Evolutionary conservation across 2,797 vertebrate genomes (phyloP), one percentile per base, ranked within the genome.

Genomic region (Tiaroga cobitis): DNA sequence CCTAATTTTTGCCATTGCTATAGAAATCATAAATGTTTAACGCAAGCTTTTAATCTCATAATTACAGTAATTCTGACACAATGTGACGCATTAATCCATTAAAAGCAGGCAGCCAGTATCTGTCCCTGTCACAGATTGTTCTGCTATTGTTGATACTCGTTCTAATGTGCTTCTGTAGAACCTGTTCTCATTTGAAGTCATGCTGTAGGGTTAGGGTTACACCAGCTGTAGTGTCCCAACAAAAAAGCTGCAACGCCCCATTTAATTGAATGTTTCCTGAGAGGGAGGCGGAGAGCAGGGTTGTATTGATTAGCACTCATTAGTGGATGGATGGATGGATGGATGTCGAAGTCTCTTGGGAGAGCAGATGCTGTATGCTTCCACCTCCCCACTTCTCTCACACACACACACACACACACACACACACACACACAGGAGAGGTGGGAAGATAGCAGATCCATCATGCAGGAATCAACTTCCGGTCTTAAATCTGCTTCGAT

Each of bases 321-420:
- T 78, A 74, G 75, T 54, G 88, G 86, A 83, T 87, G 82, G 29
- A 29, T 29, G 29, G 29, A 29, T 29, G 29, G 82, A 81, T 49
- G 69, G 63, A 81, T 72, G 80, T 92, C 70, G 74, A 90, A 89
- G 67, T 85, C 90, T 91, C 88, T 65, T 39, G 92, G 92, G 92
- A 87, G 88, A 92, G 87, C 90, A 83, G 89, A 91, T 90, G 89
- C 87, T 61, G 39, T 70, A 89, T 80, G 77, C 81, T 81, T 89
- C 92, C 92, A 87, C 89, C 91, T 90, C 89, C 87, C 86, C 89
- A 92, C 72, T 92, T 93, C 89, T 86, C 5, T 88, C 87, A 87
- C 82, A 83, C 82, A 83, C 65, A 41, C 65, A 16, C 90, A 93
- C 92, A 89, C 86, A 63, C 87, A 46, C 54, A 70, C 61, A 19